Base-by-base conservation (phyloP, 2,888 invertebrate genomes). In the Pollenia amentaria region DNA sequence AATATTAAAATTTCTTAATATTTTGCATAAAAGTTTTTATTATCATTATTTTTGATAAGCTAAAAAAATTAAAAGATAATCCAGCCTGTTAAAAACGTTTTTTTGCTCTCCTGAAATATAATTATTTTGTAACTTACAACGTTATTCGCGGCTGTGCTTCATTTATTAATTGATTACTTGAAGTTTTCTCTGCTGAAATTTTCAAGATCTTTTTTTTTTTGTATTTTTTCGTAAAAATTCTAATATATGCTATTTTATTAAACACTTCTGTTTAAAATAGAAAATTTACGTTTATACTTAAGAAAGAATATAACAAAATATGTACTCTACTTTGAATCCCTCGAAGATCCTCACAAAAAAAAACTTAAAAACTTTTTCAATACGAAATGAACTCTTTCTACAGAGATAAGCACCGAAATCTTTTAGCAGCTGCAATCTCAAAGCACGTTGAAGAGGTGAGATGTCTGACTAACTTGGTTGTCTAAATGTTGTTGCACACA, bases 361-460 rank as follows among this genome's bases (percentile, higher is more conserved):
- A 29, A 29, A 29, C 4, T 29, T 3, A 4, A 29, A 53, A 21
- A 29, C 18, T 53, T 40, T 62, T 72, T 12, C 10, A 60, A 65
- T 80, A 57, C 76, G 84, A 87, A 79, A 85, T 88, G 88, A 88
- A 87, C 86, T 85, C 83, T 87, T 89, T 38, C 88, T 78, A 40
- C 60, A 83, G 89, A 90, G 92, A 92, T 92, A 92, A 92, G 92
- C 89, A 90, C 89, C 90, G 90, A 88, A 80, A 83, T 84, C 89
- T 89, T 83, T 83, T 69, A 79, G 89, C 86, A 73, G 87, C 80
- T 84, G 87, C 84, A 86, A 84, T 84, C 84, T 67, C 55, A 62
- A 67, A 69, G 64, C 67, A 77, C 67, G 85, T 78, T 85, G 75
- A 83, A 77, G 67, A 84, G 88, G 81, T 86, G 87, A 81, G 81